Percentiles rank a stretch among this genome's conserved stretches.
These are phyloP conservation scores for Trematocara macrostoma DNA, from an alignment of 2,113 vertebrate species.

Conservation along the genomic window DNA sequence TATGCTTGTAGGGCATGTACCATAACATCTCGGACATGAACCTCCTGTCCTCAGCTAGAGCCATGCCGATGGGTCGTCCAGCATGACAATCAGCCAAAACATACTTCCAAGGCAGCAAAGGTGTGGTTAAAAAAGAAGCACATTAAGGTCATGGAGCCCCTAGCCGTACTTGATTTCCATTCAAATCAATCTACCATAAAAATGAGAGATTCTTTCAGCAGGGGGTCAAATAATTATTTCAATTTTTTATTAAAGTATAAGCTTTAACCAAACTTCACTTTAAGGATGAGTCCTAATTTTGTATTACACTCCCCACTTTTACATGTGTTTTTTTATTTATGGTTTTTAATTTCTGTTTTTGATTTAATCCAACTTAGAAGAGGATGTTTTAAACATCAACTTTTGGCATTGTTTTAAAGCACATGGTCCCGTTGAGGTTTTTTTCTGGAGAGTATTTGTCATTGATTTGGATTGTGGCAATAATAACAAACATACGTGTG, in stretches of 20 bases:
- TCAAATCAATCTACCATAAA: background rate
- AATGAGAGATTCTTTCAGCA: background rate
- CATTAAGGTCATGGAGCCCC: background rate
- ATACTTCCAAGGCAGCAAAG: background rate
- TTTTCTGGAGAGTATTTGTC: background rate
- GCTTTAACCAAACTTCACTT: background rate
- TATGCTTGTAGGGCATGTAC: fast-evolving
- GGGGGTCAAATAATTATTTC: fast-evolving
- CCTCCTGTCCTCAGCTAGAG: background rate
- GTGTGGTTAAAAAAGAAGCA: background rate
- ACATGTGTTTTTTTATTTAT: background rate
- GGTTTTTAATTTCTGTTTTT: background rate
- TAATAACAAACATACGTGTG: background rate
- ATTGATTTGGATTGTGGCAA: background rate
- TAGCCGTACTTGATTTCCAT: background rate
- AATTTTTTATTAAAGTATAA: fast-evolving
- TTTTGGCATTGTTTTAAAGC: background rate
- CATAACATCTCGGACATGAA: background rate
- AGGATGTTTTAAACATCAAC: background rate
- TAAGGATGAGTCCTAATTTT: background rate
- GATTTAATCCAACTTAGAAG: background rate
- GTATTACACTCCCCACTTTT: background rate
- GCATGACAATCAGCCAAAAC: background rate
- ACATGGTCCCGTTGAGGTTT: background rate
- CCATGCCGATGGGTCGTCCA: fast-evolving